Conservation (phyloP, 2,797 vertebrate genomes). For the Cetoscarus ocellatus region DNA sequence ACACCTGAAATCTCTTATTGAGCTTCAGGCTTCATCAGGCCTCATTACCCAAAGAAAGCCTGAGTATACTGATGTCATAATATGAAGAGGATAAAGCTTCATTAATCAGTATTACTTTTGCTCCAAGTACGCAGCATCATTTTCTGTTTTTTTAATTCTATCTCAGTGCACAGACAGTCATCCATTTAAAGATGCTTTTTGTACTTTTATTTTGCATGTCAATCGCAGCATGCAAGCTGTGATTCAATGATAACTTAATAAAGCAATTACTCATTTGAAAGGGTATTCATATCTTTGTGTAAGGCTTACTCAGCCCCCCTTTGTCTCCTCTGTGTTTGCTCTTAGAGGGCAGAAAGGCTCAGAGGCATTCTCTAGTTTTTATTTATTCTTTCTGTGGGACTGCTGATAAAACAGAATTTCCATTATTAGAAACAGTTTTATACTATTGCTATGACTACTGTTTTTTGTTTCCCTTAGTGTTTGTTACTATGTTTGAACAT, state of each 20-base stretch:
- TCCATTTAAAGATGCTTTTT: conserved; percentile 2
- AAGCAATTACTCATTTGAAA: conserved; percentile 54
- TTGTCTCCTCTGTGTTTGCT: conserved; percentile 36
- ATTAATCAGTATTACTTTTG: neutral
- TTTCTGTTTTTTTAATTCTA: neutral
- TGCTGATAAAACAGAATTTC: conserved; percentile 24
- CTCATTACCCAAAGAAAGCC: too few relatives aligned
- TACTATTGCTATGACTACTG: conserved; percentile 46
- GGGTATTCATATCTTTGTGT: conserved; percentile 27
- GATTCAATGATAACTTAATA: conserved; percentile 45
- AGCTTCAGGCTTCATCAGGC: too few relatives aligned
- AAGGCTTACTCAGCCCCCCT: conserved; percentile 15
- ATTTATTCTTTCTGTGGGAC: conserved; percentile 39
- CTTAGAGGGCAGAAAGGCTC: conserved; percentile 22
- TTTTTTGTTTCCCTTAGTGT: conserved; percentile 37
- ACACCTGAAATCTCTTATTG: too few relatives aligned
- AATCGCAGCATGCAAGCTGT: conserved; percentile 18
- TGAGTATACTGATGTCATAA: neutral
- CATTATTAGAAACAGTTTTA: conserved; percentile 41
- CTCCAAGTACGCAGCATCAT: neutral
- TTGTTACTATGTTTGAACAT: conserved; percentile 18
- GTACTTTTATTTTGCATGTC: neutral
- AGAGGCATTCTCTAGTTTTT: conserved; percentile 34
- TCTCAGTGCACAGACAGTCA: neutral
- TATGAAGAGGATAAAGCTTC: neutral